Conservation (phyloP, 1,140 invertebrate species). For the Yoshiicerus persimilis region DNA sequence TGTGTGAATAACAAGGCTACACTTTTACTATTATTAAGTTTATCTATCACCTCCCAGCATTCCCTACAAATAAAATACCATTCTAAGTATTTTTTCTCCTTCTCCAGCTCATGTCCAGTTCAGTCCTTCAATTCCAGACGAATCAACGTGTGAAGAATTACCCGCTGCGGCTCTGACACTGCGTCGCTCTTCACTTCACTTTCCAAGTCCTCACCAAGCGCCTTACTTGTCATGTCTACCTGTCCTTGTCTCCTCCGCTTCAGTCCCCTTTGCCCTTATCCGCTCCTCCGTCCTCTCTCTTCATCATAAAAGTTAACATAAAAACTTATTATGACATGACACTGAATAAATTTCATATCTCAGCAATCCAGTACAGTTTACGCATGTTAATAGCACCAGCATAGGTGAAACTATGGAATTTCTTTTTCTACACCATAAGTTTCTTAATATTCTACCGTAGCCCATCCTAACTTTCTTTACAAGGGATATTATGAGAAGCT, state of each 20-base stretch:
- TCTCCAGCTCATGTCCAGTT: neutral
- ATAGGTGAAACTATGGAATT: neutral
- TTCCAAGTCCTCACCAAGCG: neutral
- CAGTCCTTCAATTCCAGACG: neutral
- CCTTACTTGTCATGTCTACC: neutral
- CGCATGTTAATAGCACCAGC: neutral
- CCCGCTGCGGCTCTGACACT: constrained; percentile 36
- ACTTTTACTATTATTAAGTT: neutral
- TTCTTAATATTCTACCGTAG: neutral
- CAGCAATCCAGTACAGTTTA: neutral
- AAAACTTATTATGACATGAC: neutral
- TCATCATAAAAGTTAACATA: neutral
- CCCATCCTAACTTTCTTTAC: neutral
- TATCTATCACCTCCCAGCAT: neutral
- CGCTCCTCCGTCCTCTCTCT: neutral
- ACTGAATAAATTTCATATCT: neutral
- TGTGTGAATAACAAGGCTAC: neutral
- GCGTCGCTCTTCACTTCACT: neutral
- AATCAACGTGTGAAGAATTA: constrained; percentile 45
- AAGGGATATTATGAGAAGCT: neutral
- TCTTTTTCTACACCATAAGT: neutral
- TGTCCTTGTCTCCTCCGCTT: neutral
- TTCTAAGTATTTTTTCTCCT: neutral
- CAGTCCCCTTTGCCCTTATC: constrained; percentile 19
- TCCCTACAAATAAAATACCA: neutral